Evolutionary conservation across 2,797 vertebrate species (phyloP).

Genomic region (Aplochiton taeniatus): DNA sequence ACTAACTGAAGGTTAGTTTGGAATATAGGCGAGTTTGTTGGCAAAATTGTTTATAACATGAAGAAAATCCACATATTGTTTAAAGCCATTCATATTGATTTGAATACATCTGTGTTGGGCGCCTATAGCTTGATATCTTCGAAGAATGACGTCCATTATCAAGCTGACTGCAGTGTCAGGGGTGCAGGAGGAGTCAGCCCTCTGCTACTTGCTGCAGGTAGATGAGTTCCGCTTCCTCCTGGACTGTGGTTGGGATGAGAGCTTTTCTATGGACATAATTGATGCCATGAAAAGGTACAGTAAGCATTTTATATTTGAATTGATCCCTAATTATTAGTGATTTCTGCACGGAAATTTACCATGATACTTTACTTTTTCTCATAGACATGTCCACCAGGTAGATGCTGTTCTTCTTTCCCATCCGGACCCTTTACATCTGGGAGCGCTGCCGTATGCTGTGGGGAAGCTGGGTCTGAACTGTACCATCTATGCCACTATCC

Average conservation of each 20-base stretch:
- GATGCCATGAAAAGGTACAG: conserved; percentile 91
- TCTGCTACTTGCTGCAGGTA: conserved; percentile 97
- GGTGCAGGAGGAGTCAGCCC: conserved; percentile 96
- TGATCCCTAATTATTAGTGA: not conserved
- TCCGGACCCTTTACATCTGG: conserved; percentile 93
- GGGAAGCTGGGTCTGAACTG: conserved; percentile 97
- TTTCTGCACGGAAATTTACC: not conserved
- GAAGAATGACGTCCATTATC: conserved; percentile 96
- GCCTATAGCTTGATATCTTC: conserved; percentile 46
- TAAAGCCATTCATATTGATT: not conserved
- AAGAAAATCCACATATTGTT: too few species aligned
- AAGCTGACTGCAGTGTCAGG: conserved; percentile 96
- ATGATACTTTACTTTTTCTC: conserved; percentile 22
- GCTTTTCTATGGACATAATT: conserved; percentile 96
- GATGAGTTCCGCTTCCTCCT: conserved; percentile 96
- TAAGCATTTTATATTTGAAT: not conserved
- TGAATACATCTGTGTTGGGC: conserved; percentile 9
- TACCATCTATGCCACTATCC: conserved; percentile 97
- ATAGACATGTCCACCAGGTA: conserved; percentile 93
- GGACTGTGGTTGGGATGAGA: conserved; percentile 99
- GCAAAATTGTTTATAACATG: too few species aligned
- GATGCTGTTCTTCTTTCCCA: conserved; percentile 97
- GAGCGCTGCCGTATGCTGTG: conserved; percentile 94
- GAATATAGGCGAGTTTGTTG: too few species aligned
- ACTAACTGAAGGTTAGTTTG: too few species aligned